Evolutionary conservation across 2,888 invertebrate genomes (phyloP), one percentile per base, ranked within the genome.

Genomic region (Rotaria socialis): DNA sequence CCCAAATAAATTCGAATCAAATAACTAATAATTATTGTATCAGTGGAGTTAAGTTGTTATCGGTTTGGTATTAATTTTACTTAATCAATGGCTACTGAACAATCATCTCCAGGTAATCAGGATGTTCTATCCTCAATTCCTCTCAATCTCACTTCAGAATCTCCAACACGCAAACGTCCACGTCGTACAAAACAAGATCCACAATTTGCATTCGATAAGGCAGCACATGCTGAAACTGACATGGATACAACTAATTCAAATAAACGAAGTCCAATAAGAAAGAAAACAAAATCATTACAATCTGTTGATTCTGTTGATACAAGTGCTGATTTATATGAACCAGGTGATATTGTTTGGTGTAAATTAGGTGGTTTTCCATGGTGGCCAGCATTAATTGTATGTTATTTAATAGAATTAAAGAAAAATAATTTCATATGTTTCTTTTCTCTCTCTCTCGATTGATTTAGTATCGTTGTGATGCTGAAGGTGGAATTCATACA

Each of bases 121-220:
- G 16, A 35, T 0, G 16, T 27, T 35, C 19, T 67, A 35, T 67
- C 19, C 5, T 35, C 35, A 16, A 35, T 19, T 35, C 35, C 11
- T 6, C 14, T 19, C 16, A 67, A 35, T 35, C 19, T 19, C 16
- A 27, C 19, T 67, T 16, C 6, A 67, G 67, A 67, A 67, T 67
- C 67, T 67, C 67, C 67, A 67, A 8, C 67, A 35, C 67, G 67
- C 47, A 80, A 80, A 47, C 80, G 80, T 24, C 80, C 43, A n/a
- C 80, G 80, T 80, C 80, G 80, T 47, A n/a, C 80, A 47, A 80
- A 80, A 80, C 80, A 80, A 47, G 80, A 80, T 80, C 47, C 80
- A 80, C 47, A 80, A n/a, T 80, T 80, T 80, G 24, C 47, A 47
- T 80, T 80, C 19, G 80, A 80, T 47, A 80, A 80, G 47, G 11